Conservation (phyloP, 2,888 invertebrate genomes). For the Taenaris catops region DNA sequence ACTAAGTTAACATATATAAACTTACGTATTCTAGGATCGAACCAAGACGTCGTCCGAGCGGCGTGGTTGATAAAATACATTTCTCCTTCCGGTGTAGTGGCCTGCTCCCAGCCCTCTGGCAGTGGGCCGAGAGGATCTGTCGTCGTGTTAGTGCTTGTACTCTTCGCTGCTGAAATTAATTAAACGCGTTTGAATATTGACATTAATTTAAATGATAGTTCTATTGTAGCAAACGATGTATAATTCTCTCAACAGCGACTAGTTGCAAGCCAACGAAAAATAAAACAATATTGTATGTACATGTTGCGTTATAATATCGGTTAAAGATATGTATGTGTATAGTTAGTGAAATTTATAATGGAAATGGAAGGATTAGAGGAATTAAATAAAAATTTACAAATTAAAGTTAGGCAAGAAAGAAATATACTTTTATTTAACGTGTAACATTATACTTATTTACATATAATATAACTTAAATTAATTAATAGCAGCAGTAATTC, state of each 20-base stretch:
- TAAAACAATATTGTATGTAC: too few relatives aligned
- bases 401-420: too few relatives aligned
- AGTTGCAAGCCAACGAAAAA: conserved; percentile 71
- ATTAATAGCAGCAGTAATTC: too few relatives aligned
- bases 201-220: conserved; percentile 22
- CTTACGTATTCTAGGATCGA: conserved; percentile 90
- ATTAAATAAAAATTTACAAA: too few relatives aligned
- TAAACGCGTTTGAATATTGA: conserved; percentile 37
- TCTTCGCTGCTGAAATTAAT: conserved; percentile 77
- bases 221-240: conserved; percentile 33
- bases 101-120: conserved; percentile 94
- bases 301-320: too few relatives aligned
- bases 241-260: conserved; percentile 72
- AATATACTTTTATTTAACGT: too few relatives aligned
- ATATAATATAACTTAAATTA: too few relatives aligned
- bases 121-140: conserved; percentile 85
- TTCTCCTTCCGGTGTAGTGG: conserved; percentile 91
- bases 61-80: conserved; percentile 95
- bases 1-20: conserved; percentile 34
- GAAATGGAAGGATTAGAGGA: too few relatives aligned
- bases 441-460: too few relatives aligned
- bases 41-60: conserved; percentile 97
- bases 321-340: too few relatives aligned
- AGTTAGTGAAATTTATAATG: too few relatives aligned
- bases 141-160: conserved; percentile 72